Evolutionary conservation across 2,888 invertebrate genomes (phyloP), one percentile per base, ranked within the genome.

Genomic region (Anodontia alba): DNA sequence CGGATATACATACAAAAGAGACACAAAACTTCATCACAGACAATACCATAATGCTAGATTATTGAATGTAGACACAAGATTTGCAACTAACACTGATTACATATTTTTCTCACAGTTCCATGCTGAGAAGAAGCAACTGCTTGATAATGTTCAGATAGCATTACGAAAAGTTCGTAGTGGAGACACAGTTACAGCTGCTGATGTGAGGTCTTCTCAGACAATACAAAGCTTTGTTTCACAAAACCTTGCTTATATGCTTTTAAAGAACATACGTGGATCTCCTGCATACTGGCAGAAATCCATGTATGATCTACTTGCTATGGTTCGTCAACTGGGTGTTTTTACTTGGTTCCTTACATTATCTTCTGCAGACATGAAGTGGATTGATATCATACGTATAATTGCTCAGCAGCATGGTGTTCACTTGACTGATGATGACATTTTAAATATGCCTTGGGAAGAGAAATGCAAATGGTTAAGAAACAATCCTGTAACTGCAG

Each of bases 401-500:
- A 62, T 84, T n/a, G 73, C 73, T 31, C 54, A 49, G 10, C 74
- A 79, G 67, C 26, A 68, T 46, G 72, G 76, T 17, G 31, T 71
- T n/a, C 54, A 5, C n/a, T 49, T 81, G 5, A 68, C 69, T 43
- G 73, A 79, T 29, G 73, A 79, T n/a, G 78, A 83, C n/a, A 62
- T 81, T 62, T 29, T 73, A 38, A 76, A 80, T 46, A 76, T 87
- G 75, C 33, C 77, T 15, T 87, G 73, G 77, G 62, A 72, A 33
- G 76, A 85, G 51, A 77, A 73, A 66, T 76, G 76, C 49, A 23
- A 29, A n/a, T 78, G 73, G 79, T 54, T 85, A 20, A 69, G 79
- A 73, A 67, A 54, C 26, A 83, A 87, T 67, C 87, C 81, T 43
- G 83, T 85, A 29, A 77, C 76, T 46, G 83, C 72, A 29, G 80